Evolutionary conservation across 2,797 vertebrate genomes (phyloP), one percentile per base, ranked within the genome.

Genomic region (Pangasius macronema): DNA sequence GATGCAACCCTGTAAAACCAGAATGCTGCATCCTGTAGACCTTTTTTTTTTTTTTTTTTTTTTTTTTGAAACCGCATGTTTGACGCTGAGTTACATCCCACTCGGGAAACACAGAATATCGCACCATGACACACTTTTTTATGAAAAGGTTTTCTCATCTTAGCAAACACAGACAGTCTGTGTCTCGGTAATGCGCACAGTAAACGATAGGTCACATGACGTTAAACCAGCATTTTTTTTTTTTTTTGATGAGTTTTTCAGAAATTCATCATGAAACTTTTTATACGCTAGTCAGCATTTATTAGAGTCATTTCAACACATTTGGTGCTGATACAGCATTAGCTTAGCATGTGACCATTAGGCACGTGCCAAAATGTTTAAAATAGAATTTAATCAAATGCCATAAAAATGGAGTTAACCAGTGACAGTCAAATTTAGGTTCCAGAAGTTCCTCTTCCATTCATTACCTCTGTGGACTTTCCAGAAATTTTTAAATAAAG

Each of bases 1-100:
- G 83, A 84, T 75, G 83, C 83, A 84, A 84, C 22, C 27, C 53
- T 73, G 83, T 73, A 72, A 84, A 84, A 75, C 68, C 83, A 73
- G 55, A 73, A 42, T 0, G 33, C 68, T 59, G 36, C 83, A 53
- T 75, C 83, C 68, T 84, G 68, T 75, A 42, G 49, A 3, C 22
- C 24, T 83, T 67, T 65, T 61, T 83, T 82, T 65, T 53, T 75
- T 46, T 46, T 46, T 53, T 51, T 73, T 73, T 72, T 51, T 49
- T 75, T 36, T 53, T 22, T 39, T 57, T 27, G 6, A 39, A 70
- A 39, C 67, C 46, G 16, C 61, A 65, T 8, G 33, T 73, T 84
- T n/a, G 51, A 72, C 49, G 0, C 30, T 0, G 82, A 39, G 68
- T 59, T 57, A 59, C 33, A 59, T 75, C 67, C 51, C 42, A 16